Base-by-base conservation (phyloP, 2,888 invertebrate genomes). In the Hirtodrosophila trivittata region DNA sequence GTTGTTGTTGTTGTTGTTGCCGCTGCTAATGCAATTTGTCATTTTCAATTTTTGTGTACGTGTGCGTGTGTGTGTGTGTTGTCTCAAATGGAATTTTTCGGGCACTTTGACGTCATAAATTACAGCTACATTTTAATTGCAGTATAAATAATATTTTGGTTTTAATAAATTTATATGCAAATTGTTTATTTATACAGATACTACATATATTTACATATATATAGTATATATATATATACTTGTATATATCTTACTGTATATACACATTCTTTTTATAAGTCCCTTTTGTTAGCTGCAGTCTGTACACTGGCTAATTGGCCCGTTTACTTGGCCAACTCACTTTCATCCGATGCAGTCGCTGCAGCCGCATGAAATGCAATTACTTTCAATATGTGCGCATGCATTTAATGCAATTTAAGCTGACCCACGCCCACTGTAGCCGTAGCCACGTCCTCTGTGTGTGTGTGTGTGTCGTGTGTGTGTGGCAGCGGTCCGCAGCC, bases 11-110 rank as follows among this genome's bases (percentile, higher is more conserved):
- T 16, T 60, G 49, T 35, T 45, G 43, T 37, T 41, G 42, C 10
- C 54, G 26, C 12, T 41, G 37, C 57, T 83, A 83, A 81, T 86
- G 81, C 84, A 81, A 86, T 81, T 81, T 81, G 86, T 81, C 86
- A 81, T 86, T 83, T 86, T 76, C 74, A 76, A 76, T 68, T 83
- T 73, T 58, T 68, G 62, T 62, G 32, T n/a, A 4, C 5, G 18
- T 21, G 18, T 21, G 18, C 5, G 18, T 35, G 41, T 59, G 18
- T 59, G 28, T n/a, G 9, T 28, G 28, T 28, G 9, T 75, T 64
- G 65, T 71, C 54, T 64, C 54, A 67, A 70, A 74, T 71, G 82
- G 75, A 84, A 78, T 84, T 67, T 66, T 60, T 67, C 49, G 32
- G 77, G 77, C 74, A 73, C 77, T 77, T 84, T 58, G 63, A 52